These are phyloP conservation scores for Sebastolobus alascanus DNA, from an alignment of 2,797 vertebrate species.

Conservation along the genomic window DNA sequence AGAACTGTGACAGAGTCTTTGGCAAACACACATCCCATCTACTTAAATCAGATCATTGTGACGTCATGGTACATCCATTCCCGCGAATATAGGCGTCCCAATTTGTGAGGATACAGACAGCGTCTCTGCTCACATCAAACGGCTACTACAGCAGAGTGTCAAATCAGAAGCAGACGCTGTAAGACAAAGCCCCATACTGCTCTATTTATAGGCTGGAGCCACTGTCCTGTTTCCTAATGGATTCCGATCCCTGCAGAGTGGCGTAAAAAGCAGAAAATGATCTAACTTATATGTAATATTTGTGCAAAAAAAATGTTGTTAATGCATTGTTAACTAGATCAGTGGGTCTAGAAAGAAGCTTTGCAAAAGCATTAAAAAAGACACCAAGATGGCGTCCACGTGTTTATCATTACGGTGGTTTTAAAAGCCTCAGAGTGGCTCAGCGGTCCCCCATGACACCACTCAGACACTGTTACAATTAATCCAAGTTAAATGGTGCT, in stretches of 20 bases:
- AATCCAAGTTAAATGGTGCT: conserved; percentile 61
- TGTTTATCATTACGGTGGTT: conserved; percentile 36
- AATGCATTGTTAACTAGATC: background rate
- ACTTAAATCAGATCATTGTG: conserved; percentile 55
- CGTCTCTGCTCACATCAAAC: conserved; percentile 52
- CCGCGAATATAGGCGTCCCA: conserved; percentile 42
- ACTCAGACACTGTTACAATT: conserved; percentile 43
- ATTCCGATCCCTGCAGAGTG: conserved; percentile 31
- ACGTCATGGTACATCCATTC: conserved; percentile 38
- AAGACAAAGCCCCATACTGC: conserved; percentile 47
- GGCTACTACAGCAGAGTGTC: conserved; percentile 32
- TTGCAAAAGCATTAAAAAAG: background rate
- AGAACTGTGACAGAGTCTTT: conserved; percentile 6
- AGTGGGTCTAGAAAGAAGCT: background rate
- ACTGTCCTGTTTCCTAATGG: conserved; percentile 43
- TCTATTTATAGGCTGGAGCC: conserved; percentile 62
- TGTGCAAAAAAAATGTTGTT: background rate
- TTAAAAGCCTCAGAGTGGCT: conserved; percentile 47
- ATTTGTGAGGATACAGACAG: conserved; percentile 53
- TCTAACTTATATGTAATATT: background rate
- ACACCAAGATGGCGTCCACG: background rate
- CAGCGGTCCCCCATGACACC: conserved; percentile 19
- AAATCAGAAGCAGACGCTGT: conserved; percentile 57
- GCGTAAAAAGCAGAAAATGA: conserved; percentile 19
- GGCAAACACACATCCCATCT: conserved; percentile 33